phyloP scores from a whole-genome alignment of 2,797 vertebrate species.

The Malacoraja senta region DNA sequence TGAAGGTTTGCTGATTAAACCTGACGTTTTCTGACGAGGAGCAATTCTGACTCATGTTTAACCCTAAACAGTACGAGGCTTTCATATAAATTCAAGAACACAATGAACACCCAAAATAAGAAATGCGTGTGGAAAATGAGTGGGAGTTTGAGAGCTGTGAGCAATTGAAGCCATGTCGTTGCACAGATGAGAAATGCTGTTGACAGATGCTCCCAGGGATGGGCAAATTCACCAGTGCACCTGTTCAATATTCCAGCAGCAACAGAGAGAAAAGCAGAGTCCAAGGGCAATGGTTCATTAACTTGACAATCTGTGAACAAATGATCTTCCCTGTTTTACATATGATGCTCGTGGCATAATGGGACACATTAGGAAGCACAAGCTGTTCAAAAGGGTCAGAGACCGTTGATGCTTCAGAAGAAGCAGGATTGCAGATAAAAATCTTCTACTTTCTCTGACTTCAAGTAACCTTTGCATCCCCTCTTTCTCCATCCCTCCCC shows the following conservation, averaged over 20 bases:
- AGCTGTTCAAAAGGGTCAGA: background rate
- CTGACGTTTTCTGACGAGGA: background rate
- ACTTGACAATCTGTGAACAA: constrained; percentile 18
- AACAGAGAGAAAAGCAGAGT: background rate
- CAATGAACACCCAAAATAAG: background rate
- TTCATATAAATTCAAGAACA: background rate
- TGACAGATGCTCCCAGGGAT: background rate
- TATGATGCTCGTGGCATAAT: background rate
- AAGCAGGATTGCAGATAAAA: background rate
- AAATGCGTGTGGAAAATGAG: background rate
- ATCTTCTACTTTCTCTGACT: background rate
- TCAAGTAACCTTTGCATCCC: too few relatives aligned
- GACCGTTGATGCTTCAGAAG: background rate
- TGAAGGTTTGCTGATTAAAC: background rate
- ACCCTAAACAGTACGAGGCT: background rate
- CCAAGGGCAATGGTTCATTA: background rate
- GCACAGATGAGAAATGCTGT: background rate
- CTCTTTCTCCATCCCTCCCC: too few relatives aligned
- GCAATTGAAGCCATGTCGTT: background rate
- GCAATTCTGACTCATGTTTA: background rate
- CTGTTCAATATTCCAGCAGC: background rate
- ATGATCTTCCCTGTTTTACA: background rate
- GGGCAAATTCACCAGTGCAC: background rate
- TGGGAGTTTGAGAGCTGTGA: constrained; percentile 21
- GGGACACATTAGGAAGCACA: background rate